Conservation (phyloP, 2,113 vertebrate species). For the Hypomesus transpacificus region DNA sequence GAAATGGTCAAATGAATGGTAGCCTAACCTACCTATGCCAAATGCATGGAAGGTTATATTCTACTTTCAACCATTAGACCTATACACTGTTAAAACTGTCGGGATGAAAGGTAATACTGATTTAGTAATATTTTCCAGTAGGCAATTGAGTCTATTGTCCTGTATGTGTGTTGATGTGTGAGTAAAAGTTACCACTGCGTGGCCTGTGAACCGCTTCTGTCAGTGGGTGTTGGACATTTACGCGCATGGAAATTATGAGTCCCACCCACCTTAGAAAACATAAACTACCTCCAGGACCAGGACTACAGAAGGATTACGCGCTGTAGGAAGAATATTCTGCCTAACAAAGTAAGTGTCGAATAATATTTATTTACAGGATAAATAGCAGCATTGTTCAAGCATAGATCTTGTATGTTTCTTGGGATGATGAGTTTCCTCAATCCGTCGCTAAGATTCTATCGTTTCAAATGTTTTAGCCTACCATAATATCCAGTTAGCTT, state of each 20-base stretch:
- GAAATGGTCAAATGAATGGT: no score
- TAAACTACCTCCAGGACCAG: background rate
- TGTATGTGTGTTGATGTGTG: no score
- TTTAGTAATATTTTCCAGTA: no score
- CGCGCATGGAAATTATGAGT: constrained; percentile 51
- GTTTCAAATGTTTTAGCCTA: background rate
- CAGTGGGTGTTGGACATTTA: background rate
- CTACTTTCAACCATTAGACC: no score
- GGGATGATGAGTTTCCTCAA: background rate
- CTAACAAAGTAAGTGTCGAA: constrained; percentile 44
- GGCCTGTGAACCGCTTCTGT: no score
- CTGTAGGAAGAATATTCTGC: constrained; percentile 21
- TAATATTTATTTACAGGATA: background rate
- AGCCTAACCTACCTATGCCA: no score
- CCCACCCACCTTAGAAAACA: constrained; percentile 45
- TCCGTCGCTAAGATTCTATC: background rate
- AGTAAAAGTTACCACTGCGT: no score
- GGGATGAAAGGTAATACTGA: no score
- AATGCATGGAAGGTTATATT: no score
- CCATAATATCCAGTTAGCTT: background rate
- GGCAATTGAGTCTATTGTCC: no score
- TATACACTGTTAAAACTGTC: no score
- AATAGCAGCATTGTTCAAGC: background rate
- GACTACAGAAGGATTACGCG: background rate
- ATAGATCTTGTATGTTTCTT: background rate